Evolutionary conservation across 92 coral and sea anemone species (phyloP).

Genomic region (Plumapathes pennacea): DNA sequence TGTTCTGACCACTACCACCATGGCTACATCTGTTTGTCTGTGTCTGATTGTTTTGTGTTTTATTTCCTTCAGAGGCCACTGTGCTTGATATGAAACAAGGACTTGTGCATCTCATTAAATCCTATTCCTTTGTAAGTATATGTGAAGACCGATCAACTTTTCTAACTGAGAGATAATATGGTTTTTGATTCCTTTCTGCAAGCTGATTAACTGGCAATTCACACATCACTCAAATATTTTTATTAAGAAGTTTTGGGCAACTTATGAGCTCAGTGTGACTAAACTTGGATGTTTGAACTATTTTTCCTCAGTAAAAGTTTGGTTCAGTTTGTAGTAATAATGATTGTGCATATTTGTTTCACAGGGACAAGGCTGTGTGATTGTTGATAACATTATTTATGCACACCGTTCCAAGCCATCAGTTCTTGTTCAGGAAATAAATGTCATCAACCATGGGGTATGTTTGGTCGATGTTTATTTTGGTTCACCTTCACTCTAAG

Average conservation of each 20-base stretch:
- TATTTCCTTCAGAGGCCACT: constrained; percentile 75
- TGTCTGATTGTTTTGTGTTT: background rate
- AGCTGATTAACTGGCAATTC: no score
- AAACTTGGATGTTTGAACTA: background rate
- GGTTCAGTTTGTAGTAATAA: background rate
- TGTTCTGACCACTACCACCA: no score
- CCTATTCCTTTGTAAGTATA: constrained; percentile 74
- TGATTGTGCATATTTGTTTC: background rate
- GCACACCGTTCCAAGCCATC: constrained; percentile 83
- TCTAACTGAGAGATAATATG: no score
- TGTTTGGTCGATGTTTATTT: no score
- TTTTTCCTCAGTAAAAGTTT: background rate
- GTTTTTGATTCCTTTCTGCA: no score
- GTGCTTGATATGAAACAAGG: constrained; percentile 83
- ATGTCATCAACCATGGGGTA: constrained; percentile 81
- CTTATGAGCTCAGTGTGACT: no score
- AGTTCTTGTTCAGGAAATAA: constrained; percentile 82
- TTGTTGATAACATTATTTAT: constrained; percentile 72
- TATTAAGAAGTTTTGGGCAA: no score
- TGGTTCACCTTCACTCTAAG: no score
- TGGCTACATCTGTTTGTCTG: background rate
- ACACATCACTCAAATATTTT: no score
- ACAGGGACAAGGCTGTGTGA: constrained; percentile 82
- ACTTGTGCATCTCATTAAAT: constrained; percentile 72
- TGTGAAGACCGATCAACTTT: no score